Base-by-base conservation (phyloP, 2,888 invertebrate genomes). In the Chrysolina oricalcia region DNA sequence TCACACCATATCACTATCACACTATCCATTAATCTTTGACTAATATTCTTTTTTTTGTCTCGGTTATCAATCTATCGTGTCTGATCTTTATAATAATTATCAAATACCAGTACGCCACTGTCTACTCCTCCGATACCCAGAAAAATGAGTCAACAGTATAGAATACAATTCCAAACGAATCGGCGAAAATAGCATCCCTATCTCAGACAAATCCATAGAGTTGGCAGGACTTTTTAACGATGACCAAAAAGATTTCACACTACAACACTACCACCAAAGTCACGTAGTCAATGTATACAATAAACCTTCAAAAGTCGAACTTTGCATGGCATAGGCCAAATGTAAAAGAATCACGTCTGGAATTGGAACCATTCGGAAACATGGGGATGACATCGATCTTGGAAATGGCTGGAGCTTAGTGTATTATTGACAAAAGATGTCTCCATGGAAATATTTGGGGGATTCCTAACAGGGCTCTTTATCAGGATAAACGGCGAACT, bases 271-370 rank as follows among this genome's bases (percentile, higher is more conserved):
- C 10, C 53, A 69, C 10, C 76, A 77, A 78, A 83, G 83, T 84
- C 83, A 84, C 84, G 84, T 83, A 59, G 77, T 73, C 74, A 75
- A 78, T 73, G 76, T 75, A 77, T 78, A 74, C 81, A 80, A 79
- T 81, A 79, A 80, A 80, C 77, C 81, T 79, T 77, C 79, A 80
- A 81, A 82, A 82, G 35, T n/a, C 35, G 27, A 59, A 35, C 79
- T 86, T 85, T 85, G 83, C 84, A 85, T 85, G 82, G 80, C 80
- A 86, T 86, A 85, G 84, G 83, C 86, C 80, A 85, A 86, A 87
- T 86, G 85, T 85, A 84, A 84, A 85, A 87, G 86, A 85, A 86
- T 87, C 87, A 87, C 87, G 87, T 87, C 83, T 77, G 77, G 78
- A 74, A 81, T 80, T 78, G 76, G 77, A 71, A 71, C 83, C 80